Base-by-base conservation (phyloP, 2,797 vertebrate genomes). In the Lutjanus campechanus region DNA sequence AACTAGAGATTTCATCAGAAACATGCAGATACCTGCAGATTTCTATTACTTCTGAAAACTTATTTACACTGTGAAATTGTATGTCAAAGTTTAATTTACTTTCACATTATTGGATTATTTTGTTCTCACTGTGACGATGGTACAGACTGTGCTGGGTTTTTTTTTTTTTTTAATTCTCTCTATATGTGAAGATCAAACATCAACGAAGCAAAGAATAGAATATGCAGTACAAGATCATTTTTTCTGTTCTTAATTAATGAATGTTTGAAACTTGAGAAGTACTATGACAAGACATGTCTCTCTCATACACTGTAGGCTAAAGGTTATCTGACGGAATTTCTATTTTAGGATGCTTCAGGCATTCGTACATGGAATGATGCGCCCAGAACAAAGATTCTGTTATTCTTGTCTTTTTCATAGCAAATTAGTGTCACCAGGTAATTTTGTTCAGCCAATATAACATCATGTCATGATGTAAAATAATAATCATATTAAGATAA, bases 1-100 rank as follows among this genome's bases (percentile, higher is more conserved):
- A 66, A 49, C 11, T 7, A 1, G 11, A 69, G 56, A 67, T 83
- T 81, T 81, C 25, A 70, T 82, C 55, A 63, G 50, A 73, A 78
- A 67, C 55, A 59, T 59, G 51, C 49, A 69, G 29, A 66, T 76
- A 43, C 17, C 54, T 55, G 25, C 47, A 41, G 63, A 78, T 85
- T 77, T 67, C 43, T n/a, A 13, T 83, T 65, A 0, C 0, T 15
- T 8, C 61, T 22, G 40, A 70, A 78, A 70, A 72, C 19, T 0
- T 76, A 77, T 79, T 79, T 78, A 16, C 20, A 3, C 41, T 58
- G 66, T 74, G 61, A 84, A 72, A 79, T 81, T 76, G 19, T 65
- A 4, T 43, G 4, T 67, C 55, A 82, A 47, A 62, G 11, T 64
- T 79, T 77, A 36, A 81, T 81, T 77, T 73, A 43, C 56, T 62